phyloP scores from a whole-genome alignment of 2,888 invertebrate genomes.

The Horisme vitalbata region DNA sequence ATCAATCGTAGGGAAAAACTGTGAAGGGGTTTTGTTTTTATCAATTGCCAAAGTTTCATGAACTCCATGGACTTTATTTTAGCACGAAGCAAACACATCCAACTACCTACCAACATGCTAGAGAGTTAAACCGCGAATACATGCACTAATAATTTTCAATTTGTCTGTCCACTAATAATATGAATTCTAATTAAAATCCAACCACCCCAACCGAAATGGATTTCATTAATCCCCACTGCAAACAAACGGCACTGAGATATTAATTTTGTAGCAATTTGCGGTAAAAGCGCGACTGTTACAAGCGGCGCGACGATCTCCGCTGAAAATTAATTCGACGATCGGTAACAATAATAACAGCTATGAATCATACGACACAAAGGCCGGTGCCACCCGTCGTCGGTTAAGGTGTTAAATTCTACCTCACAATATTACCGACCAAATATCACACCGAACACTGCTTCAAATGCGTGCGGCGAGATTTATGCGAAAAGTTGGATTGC shows the following conservation, averaged over 20 bases:
- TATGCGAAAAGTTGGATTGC: constrained; percentile 71
- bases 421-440: constrained; percentile 56
- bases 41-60: too few species aligned
- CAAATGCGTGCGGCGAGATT: constrained; percentile 57
- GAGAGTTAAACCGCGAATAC: too few species aligned
- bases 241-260: constrained; percentile 55
- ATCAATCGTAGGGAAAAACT: too few species aligned
- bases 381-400: constrained; percentile 41
- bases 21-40: too few species aligned
- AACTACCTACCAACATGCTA: too few species aligned
- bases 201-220: constrained; percentile 23
- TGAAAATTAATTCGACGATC: constrained; percentile 74
- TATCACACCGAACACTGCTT: constrained; percentile 50
- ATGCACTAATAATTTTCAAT: constrained; percentile 9
- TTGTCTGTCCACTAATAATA: constrained; percentile 7
- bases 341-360: constrained; percentile 70
- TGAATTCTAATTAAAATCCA: constrained; percentile 26
- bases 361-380: constrained; percentile 74
- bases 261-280: constrained; percentile 57
- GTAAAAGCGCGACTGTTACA: constrained; percentile 56
- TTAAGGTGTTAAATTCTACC: constrained; percentile 71
- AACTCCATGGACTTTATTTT: too few species aligned
- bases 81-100: too few species aligned
- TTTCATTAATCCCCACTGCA: constrained; percentile 41
- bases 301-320: constrained; percentile 52